Conservation (phyloP, 2,113 vertebrate genomes). For the Cnemophilus loriae region DNA sequence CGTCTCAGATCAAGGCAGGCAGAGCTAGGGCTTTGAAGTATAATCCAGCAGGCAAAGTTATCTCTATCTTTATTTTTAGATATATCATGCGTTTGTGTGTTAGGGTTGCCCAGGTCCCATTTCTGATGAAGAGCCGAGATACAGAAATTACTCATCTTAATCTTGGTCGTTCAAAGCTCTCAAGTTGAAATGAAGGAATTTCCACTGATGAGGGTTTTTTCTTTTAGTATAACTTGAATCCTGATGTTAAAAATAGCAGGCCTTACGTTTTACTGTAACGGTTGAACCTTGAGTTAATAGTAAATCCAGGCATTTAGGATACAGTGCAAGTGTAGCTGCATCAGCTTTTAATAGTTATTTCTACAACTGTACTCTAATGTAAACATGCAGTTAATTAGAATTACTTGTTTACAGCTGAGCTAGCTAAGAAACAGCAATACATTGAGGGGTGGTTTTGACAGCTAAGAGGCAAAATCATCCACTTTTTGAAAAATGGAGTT, state of each 20-base stretch:
- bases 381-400: not conserved
- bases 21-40: not conserved
- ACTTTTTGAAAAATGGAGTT: not conserved
- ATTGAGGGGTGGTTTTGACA: not conserved
- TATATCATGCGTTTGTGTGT: not conserved
- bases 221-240: not conserved
- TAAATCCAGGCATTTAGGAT: not conserved
- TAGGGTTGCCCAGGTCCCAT: not conserved
- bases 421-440: not conserved
- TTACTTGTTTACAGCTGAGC: not conserved
- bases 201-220: not conserved
- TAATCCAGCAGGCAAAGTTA: not conserved
- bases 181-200: not conserved
- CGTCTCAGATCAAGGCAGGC: not conserved
- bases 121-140: not conserved
- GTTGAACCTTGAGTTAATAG: not conserved
- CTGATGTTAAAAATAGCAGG: not conserved
- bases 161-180: not conserved
- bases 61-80: slow-evolving; percentile 9
- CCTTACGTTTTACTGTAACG: not conserved
- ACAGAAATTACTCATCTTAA: not conserved
- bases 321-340: not conserved
- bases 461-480: not conserved
- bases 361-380: not conserved
- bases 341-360: not conserved